These are phyloP conservation scores for Lepidothrix coronata DNA, from an alignment of 2,113 vertebrate genomes.

Conservation along the genomic window DNA sequence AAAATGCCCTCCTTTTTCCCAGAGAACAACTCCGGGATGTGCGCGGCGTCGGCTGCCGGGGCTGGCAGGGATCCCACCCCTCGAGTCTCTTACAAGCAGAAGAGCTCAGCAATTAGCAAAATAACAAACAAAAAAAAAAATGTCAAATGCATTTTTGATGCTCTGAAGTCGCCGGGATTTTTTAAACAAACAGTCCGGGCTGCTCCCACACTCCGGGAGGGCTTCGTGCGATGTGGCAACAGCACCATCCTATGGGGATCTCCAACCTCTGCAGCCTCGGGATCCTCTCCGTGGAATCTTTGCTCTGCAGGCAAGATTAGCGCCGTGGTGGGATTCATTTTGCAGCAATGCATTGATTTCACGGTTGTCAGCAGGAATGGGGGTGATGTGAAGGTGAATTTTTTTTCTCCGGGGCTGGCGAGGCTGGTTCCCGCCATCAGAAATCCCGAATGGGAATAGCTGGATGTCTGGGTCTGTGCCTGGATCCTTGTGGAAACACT, in stretches of 20 bases:
- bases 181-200: slow-evolving; percentile 46
- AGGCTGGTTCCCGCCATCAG: fast-evolving
- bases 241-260: slow-evolving; percentile 44
- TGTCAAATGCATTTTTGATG: slow-evolving; percentile 42
- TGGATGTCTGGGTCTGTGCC: background rate
- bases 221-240: background rate
- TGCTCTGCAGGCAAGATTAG: fast-evolving
- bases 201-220: background rate
- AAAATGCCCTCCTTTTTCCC: background rate
- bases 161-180: slow-evolving; percentile 27
- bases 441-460: background rate
- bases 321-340: background rate
- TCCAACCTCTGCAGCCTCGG: background rate
- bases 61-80: background rate
- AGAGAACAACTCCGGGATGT: background rate
- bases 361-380: background rate
- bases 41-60: fast-evolving
- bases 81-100: background rate
- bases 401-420: background rate
- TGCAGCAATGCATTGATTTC: background rate
- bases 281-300: background rate
- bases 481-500: background rate
- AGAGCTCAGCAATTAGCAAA: slow-evolving; percentile 65
- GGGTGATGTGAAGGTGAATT: background rate
- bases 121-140: slow-evolving; percentile 26